phyloP scores from a whole-genome alignment of 2,888 invertebrate genomes.

The Lumbricus terrestris region DNA sequence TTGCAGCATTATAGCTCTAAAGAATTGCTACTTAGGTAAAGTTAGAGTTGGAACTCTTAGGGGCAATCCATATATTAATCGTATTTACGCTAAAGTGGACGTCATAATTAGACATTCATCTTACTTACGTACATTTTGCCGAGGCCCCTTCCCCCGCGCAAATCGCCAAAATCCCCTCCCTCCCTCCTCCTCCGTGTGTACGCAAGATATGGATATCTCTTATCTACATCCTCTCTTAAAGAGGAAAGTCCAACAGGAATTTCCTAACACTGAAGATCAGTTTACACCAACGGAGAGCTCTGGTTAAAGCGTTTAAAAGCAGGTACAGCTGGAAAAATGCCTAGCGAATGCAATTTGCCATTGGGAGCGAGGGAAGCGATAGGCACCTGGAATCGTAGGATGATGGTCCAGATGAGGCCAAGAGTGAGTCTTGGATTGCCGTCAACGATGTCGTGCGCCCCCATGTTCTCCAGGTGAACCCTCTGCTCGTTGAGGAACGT shows the following conservation, averaged over 20 bases:
- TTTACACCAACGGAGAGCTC: neutral
- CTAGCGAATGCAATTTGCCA: neutral
- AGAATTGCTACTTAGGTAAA: too few species aligned
- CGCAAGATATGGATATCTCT: too few species aligned
- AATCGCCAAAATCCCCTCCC: too few species aligned
- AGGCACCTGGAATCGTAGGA: slow-evolving; percentile 90
- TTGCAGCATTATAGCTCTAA: too few species aligned
- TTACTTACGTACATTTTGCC: too few species aligned
- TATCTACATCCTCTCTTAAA: too few species aligned
- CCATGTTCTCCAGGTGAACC: slow-evolving; percentile 97
- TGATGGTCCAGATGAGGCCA: slow-evolving; percentile 99
- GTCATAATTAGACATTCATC: too few species aligned
- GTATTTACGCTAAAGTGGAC: too few species aligned
- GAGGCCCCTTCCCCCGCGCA: too few species aligned
- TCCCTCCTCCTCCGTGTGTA: too few species aligned
- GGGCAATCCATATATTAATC: too few species aligned
- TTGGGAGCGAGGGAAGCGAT: neutral
- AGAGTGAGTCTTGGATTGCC: slow-evolving; percentile 94
- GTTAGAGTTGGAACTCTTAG: neutral
- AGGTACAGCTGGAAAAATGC: neutral
- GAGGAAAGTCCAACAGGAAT: neutral
- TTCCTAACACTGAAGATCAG: neutral
- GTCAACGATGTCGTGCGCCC: slow-evolving; percentile 99
- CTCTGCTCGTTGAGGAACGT: slow-evolving; percentile 95
- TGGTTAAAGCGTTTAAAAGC: neutral